These are phyloP conservation scores for Dendropsophus ebraccatus DNA, from an alignment of 2,113 vertebrate species.

Conservation along the genomic window DNA sequence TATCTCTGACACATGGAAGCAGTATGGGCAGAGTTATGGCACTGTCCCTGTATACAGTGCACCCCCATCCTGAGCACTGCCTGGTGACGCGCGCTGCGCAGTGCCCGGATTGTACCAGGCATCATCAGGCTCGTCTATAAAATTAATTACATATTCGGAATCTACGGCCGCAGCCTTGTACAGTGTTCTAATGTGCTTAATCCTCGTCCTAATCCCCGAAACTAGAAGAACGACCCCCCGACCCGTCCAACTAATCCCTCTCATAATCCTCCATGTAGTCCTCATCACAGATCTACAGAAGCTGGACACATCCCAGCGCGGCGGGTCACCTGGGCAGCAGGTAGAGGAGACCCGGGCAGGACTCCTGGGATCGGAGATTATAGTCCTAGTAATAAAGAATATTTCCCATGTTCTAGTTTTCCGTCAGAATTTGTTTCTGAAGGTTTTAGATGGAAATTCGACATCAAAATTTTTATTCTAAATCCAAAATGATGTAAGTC, in stretches of 20 bases:
- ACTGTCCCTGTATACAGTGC: neutral
- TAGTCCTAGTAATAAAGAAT: too few species aligned
- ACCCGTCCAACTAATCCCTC: conserved; percentile 27
- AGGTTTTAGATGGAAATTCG: neutral
- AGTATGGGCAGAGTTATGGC: too few species aligned
- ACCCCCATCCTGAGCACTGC: neutral
- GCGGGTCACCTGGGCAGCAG: neutral
- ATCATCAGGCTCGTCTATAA: neutral
- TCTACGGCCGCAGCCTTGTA: neutral
- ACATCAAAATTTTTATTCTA: too few species aligned
- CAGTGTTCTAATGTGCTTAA: conserved; percentile 21
- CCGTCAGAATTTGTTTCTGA: neutral
- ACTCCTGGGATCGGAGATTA: neutral
- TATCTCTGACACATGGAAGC: too few species aligned
- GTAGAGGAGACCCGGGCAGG: neutral
- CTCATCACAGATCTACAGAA: neutral
- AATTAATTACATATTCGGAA: conserved; percentile 31
- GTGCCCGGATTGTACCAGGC: neutral
- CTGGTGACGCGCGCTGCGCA: neutral
- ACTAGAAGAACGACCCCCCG: neutral
- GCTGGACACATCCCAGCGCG: neutral
- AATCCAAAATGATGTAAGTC: too few species aligned
- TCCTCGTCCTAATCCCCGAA: conserved; percentile 26
- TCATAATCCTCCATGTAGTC: conserved; percentile 25
- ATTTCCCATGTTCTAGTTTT: neutral